Conservation (phyloP, 64 coral and sea anemone species). For the Actinia equina region DNA sequence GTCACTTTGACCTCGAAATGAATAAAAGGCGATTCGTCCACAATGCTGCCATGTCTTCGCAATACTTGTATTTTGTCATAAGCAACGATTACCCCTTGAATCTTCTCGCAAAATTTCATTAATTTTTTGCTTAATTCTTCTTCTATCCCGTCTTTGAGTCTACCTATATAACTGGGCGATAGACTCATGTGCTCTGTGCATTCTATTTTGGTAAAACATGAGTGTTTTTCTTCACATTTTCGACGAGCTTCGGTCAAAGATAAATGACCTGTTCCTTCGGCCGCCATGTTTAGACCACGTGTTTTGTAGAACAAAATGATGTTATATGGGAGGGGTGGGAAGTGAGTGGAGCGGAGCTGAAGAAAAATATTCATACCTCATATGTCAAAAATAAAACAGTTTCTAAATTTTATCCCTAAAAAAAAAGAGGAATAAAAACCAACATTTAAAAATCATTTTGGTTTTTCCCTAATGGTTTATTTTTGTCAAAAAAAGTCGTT, state of each 20-base stretch:
- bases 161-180: constrained; percentile 66
- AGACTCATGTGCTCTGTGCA: constrained; percentile 64
- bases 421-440: too few species aligned
- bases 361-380: too few species aligned
- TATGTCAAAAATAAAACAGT: too few species aligned
- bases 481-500: too few species aligned
- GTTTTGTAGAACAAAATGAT: neutral
- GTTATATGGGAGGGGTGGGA: neutral
- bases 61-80: constrained; percentile 70
- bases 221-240: constrained; percentile 84
- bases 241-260: constrained; percentile 61
- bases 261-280: neutral
- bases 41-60: constrained; percentile 52
- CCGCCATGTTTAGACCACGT: constrained; percentile 63
- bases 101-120: constrained; percentile 75
- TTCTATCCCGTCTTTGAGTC: constrained; percentile 56
- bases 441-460: too few species aligned
- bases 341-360: neutral
- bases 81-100: constrained; percentile 71
- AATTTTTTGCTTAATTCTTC: constrained; percentile 67
- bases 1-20: constrained; percentile 84
- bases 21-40: constrained; percentile 67
- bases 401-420: too few species aligned
- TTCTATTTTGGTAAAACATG: constrained; percentile 66
- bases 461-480: too few species aligned